A percentile compares a stretch with the other conserved stretches of the same genome.
phyloP scores from a whole-genome alignment of 1,140 invertebrate genomes.

The Sinonovacula constricta region DNA sequence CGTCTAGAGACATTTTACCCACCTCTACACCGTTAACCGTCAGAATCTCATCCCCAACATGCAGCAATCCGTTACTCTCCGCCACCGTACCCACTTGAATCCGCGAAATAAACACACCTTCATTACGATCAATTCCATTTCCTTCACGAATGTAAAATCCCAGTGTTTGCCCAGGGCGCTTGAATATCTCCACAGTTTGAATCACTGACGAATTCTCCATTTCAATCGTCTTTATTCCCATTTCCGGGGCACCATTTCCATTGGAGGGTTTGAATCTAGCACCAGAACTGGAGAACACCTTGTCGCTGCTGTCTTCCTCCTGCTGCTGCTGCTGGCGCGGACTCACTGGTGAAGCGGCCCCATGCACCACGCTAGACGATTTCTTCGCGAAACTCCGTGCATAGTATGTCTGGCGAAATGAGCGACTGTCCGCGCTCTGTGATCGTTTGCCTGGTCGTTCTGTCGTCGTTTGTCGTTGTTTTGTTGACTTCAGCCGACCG shows the following conservation, averaged over 20 bases:
- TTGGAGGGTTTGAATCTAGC: constrained; percentile 60
- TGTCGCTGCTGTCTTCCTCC: constrained; percentile 26
- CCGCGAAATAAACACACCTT: constrained; percentile 98
- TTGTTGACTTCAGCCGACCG: constrained; percentile 56
- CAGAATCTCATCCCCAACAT: constrained; percentile 99
- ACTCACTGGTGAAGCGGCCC: too few species aligned
- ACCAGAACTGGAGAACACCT: constrained; percentile 48
- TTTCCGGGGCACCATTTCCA: constrained; percentile 64
- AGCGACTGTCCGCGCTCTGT: constrained; percentile 38
- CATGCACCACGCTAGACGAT: constrained; percentile 28
- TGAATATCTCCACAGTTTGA: constrained; percentile 99
- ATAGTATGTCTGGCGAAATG: constrained; percentile 29
- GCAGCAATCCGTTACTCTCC: constrained; percentile 96
- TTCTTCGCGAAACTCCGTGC: constrained; percentile 33
- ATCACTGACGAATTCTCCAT: constrained; percentile 81
- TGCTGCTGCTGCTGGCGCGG: too few species aligned
- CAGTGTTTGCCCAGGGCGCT: constrained; percentile 98
- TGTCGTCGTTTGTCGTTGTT: constrained; percentile 47
- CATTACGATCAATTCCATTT: constrained; percentile 93
- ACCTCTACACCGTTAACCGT: constrained; percentile 99
- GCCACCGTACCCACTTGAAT: constrained; percentile 88
- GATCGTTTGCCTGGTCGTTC: constrained; percentile 50
- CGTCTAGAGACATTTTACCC: constrained; percentile 97
- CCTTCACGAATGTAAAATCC: constrained; percentile 99
- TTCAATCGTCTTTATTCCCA: constrained; percentile 78